phyloP scores from a whole-genome alignment of 2,113 vertebrate genomes.

The Mus pahari region DNA sequence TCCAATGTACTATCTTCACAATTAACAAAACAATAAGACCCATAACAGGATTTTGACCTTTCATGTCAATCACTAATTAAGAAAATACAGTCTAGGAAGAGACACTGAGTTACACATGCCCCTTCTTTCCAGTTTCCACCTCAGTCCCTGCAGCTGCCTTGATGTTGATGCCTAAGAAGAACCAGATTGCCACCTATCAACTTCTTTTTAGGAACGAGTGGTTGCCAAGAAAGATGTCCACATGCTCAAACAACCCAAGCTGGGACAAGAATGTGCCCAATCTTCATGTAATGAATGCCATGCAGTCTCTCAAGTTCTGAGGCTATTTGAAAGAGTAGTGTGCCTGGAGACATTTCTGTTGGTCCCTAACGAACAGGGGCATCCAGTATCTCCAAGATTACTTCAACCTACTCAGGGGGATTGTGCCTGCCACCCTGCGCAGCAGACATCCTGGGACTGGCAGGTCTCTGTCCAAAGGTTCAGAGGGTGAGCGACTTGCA shows the following conservation, averaged over 20 bases:
- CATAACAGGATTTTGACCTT: background rate
- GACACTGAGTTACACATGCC: too few relatives aligned
- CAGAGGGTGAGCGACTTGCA: too few relatives aligned
- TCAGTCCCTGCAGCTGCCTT: background rate
- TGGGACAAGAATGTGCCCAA: conserved; percentile 98
- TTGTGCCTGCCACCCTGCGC: conserved; percentile 81
- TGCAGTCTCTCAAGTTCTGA: conserved; percentile 97
- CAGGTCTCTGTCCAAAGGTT: too few relatives aligned
- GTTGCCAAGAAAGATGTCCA: conserved; percentile 97
- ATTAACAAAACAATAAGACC: background rate
- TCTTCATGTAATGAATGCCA: conserved; percentile 98
- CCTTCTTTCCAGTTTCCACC: background rate
- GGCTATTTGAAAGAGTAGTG: conserved; percentile 99
- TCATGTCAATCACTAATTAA: background rate
- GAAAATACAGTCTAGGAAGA: background rate
- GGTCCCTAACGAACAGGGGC: conserved; percentile 98
- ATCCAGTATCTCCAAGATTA: conserved; percentile 98
- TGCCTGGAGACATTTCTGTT: conserved; percentile 98
- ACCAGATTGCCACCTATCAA: conserved; percentile 97
- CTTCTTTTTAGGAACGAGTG: conserved; percentile 99
- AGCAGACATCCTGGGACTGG: too few relatives aligned
- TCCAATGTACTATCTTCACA: background rate
- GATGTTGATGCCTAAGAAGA: conserved; percentile 99
- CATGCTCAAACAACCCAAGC: conserved; percentile 95
- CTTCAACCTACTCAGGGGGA: conserved; percentile 96